Conservation (phyloP, 2,113 vertebrate genomes). For the Pangasianodon gigas region DNA sequence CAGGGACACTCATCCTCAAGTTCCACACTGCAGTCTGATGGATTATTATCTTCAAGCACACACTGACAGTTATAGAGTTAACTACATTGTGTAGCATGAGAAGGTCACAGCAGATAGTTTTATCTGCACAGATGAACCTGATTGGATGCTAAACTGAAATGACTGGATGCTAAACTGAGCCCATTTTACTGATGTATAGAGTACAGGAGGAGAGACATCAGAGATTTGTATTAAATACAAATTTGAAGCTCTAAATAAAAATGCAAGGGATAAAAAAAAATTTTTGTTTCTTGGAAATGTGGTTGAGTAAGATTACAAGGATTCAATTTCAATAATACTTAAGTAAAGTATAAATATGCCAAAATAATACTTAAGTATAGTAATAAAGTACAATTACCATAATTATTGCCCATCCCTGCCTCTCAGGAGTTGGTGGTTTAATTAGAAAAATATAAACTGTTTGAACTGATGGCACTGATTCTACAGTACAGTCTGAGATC, state of each 20-base stretch:
- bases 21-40: not conserved
- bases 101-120: not conserved
- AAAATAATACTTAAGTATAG: not conserved
- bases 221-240: not conserved
- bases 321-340: not conserved
- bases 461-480: not conserved
- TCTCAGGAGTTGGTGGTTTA: not conserved
- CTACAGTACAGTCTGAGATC: not conserved
- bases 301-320: not conserved
- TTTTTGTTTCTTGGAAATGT: too few relatives aligned
- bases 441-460: not conserved
- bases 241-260: not conserved
- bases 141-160: not conserved
- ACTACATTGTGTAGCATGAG: not conserved
- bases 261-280: too few relatives aligned
- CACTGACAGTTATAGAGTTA: not conserved
- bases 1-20: too few relatives aligned
- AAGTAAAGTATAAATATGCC: too few relatives aligned
- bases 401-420: not conserved
- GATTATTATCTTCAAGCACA: not conserved
- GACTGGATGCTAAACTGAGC: not conserved
- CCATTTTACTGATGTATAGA: not conserved
- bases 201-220: not conserved
- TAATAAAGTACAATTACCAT: not conserved
- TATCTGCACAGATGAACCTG: not conserved